phyloP scores from a whole-genome alignment of 2,113 vertebrate species.

The Bungarus multicinctus region DNA sequence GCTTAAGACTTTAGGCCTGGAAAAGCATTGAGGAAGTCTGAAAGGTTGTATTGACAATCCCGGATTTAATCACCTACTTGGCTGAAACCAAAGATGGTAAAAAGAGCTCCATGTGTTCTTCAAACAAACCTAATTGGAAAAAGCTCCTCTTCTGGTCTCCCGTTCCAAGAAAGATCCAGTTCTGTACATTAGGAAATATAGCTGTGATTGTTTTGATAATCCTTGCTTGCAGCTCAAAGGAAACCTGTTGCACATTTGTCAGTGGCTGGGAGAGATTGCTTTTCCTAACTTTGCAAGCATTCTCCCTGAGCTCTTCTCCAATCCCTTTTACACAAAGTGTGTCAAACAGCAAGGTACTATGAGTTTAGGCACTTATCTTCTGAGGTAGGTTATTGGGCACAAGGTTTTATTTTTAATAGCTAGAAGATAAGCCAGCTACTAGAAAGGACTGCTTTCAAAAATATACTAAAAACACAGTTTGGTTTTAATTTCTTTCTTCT shows the following conservation, averaged over 20 bases:
- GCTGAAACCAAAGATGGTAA: background rate
- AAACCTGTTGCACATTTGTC: background rate
- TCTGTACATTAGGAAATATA: background rate
- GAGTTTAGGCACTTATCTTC: background rate
- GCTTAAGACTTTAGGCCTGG: background rate
- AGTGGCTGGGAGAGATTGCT: background rate
- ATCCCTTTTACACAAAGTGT: background rate
- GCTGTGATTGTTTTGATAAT: fast-evolving
- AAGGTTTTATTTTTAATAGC: background rate
- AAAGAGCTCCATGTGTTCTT: background rate
- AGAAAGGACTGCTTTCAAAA: background rate
- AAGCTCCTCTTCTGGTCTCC: background rate
- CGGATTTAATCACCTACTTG: background rate
- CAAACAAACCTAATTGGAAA: background rate
- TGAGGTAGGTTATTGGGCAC: background rate
- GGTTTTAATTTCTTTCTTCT: background rate
- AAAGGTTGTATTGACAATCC: background rate
- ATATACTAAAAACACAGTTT: background rate
- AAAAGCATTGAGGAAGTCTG: background rate
- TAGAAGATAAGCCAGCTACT: background rate
- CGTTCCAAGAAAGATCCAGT: background rate
- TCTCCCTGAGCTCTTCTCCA: background rate
- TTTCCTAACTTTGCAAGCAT: background rate
- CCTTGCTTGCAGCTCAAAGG: fast-evolving
- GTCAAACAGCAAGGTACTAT: background rate